Percentiles rank a stretch among this genome's conserved stretches.
Conservation (phyloP, 2,113 vertebrate species). For the Lichenostomus cassidix region DNA sequence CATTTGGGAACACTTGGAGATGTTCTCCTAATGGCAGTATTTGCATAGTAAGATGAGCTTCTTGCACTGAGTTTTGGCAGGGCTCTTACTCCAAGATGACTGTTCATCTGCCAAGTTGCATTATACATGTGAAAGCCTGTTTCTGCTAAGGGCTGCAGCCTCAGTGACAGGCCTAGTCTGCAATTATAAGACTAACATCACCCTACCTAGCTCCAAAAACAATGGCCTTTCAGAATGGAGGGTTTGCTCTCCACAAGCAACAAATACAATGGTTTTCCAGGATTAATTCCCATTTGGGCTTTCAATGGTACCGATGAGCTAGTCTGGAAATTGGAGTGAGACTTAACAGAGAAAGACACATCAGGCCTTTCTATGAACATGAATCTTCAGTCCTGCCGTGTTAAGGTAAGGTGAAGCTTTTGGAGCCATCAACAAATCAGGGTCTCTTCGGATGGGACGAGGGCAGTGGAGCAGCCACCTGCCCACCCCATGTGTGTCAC, state of each 20-base stretch:
- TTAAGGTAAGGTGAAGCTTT: background rate
- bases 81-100: constrained; percentile 3
- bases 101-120: constrained; percentile 30
- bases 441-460: background rate
- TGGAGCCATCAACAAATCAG: background rate
- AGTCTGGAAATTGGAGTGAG: background rate
- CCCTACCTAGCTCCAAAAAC: background rate
- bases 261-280: background rate
- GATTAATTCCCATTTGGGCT: background rate
- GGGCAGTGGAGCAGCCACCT: background rate
- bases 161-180: background rate
- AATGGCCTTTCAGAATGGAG: background rate
- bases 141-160: background rate
- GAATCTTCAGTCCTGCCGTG: background rate
- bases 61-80: background rate
- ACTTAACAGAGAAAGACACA: background rate
- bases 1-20: background rate
- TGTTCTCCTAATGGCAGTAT: constrained; percentile 2
- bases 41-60: constrained; percentile 38
- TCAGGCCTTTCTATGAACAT: background rate
- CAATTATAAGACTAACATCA: background rate
- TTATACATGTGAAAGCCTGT: constrained; percentile 16
- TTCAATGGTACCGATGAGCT: background rate
- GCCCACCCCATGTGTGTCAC: rapidly evolving
- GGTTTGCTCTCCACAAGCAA: background rate